Base-by-base conservation (phyloP, 2,113 vertebrate species). In the Nibea albiflora region DNA sequence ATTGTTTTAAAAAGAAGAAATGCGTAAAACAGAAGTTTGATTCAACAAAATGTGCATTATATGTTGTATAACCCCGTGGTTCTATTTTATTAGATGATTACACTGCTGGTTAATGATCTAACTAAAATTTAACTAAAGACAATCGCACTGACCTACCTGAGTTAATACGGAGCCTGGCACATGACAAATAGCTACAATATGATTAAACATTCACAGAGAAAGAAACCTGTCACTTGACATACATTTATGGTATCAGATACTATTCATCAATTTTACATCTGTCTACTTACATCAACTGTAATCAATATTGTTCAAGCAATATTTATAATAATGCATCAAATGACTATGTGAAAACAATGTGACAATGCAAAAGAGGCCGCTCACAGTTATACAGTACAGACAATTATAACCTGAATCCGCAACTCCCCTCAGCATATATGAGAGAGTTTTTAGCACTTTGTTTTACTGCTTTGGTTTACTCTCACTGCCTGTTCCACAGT, bases 1-100 rank as follows among this genome's bases (percentile, higher is more conserved):
- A 16, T 9, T 66, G 0, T n/a, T 85, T 70, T 0, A 68, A 31
- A 67, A 49, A 66, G 28, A 24, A 0, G 0, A 9, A 47, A 57
- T 9, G 17, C 31, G 0, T 12, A 0, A 49, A 66, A 61, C 5
- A 70, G 2, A 3, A 54, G n/a, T 70, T 26, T 78, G 44, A 60
- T 44, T 20, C 1, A 0, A 12, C 22, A 47, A 31, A 35, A 50
- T 53, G 58, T 31, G 0, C 26, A 4, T 3, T 19, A 35, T 26
- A 31, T 2, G 44, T 20, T 39, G 7, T 22, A 15, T 1, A 11
- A 24, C 2, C 10, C 20, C 35, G 17, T n/a, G 28, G 19, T 44
- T 28, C 26, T 0, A 12, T 3, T 49, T 0, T n/a, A 17, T 6
- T 17, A 11, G 44, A 66, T 17, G 8, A 16, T 16, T 28, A 2